These are phyloP conservation scores for Phalacrocorax aristotelis DNA, from an alignment of 2,113 vertebrate genomes.

Conservation along the genomic window DNA sequence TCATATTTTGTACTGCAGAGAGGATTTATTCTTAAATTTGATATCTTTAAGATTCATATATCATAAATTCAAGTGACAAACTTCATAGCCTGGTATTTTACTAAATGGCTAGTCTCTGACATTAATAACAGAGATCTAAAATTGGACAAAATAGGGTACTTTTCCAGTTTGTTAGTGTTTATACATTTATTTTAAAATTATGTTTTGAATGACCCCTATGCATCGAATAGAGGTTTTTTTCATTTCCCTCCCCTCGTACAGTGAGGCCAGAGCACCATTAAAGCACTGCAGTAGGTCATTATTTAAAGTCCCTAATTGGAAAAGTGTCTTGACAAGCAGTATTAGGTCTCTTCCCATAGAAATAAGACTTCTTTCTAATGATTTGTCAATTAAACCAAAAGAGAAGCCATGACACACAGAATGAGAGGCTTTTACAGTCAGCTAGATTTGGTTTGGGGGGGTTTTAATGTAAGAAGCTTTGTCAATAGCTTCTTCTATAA, in stretches of 20 bases:
- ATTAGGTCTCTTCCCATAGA: background rate
- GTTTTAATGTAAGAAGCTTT: background rate
- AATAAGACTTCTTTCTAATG: background rate
- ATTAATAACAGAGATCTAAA: background rate
- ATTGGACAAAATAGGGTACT: background rate
- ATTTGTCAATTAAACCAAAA: background rate
- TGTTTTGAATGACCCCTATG: background rate
- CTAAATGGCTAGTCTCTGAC: background rate
- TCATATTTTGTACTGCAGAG: background rate
- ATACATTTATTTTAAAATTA: background rate
- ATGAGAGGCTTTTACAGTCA: background rate
- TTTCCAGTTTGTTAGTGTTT: background rate
- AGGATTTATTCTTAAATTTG: background rate
- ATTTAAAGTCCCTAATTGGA: background rate
- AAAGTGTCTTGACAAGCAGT: background rate
- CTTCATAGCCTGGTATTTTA: background rate
- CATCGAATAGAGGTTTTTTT: rapidly evolving
- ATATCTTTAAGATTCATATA: background rate
- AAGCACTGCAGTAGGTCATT: background rate
- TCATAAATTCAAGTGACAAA: background rate
- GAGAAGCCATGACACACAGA: background rate
- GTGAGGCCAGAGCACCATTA: background rate
- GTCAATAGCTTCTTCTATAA: background rate
- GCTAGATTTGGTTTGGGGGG: rapidly evolving
- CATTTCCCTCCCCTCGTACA: background rate